Evolutionary conservation across 2,113 vertebrate species (phyloP).

Genomic region (Apus apus): DNA sequence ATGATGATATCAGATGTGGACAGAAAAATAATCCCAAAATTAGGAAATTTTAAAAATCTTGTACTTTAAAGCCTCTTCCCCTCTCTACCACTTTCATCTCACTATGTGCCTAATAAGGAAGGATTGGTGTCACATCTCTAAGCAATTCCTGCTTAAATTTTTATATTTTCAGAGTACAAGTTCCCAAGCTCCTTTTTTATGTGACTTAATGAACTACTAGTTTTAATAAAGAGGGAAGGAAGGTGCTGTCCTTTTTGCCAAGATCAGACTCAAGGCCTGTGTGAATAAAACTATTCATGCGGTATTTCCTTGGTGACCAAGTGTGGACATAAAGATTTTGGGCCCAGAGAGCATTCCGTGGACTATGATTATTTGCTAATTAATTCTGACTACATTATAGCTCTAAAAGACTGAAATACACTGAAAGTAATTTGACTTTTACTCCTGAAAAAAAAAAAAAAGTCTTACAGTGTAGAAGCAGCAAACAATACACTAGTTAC

Average conservation of each 20-base stretch:
- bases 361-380: background rate
- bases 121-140: background rate
- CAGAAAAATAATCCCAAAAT: background rate
- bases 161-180: background rate
- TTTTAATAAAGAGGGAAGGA: background rate
- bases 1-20: fast-evolving
- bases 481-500: background rate
- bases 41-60: background rate
- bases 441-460: background rate
- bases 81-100: background rate
- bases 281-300: background rate
- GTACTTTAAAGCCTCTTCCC: background rate
- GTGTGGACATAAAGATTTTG: background rate
- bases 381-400: background rate
- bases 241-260: background rate
- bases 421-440: background rate
- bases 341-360: background rate
- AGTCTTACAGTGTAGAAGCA: background rate
- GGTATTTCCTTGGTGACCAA: background rate
- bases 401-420: background rate
- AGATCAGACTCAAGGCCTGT: background rate
- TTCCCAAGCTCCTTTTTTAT: background rate
- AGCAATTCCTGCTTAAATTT: background rate
- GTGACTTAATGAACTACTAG: background rate
- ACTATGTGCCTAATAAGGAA: background rate